Conservation (phyloP, 1,140 invertebrate genomes). For the Linepithema humile region DNA sequence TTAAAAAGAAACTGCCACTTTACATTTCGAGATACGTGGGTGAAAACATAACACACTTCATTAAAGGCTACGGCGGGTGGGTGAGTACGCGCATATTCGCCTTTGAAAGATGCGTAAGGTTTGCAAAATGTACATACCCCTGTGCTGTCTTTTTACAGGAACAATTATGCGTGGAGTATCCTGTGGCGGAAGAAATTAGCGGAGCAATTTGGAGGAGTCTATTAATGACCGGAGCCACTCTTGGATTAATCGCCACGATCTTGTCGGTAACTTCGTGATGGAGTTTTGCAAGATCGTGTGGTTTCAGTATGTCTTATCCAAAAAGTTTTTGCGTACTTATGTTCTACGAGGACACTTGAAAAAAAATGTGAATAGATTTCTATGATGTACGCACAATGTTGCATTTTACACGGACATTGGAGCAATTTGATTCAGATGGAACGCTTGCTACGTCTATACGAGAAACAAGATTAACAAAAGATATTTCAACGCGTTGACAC, state of each 20-base stretch:
- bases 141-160: constrained; percentile 79
- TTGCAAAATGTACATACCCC: neutral
- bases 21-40: constrained; percentile 82
- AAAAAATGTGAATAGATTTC: constrained; percentile 49
- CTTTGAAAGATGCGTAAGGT: too few species aligned
- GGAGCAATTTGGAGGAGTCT: constrained; percentile 86
- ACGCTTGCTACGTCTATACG: constrained; percentile 27
- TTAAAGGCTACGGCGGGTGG: constrained; percentile 83
- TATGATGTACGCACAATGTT: constrained; percentile 16
- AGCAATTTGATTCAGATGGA: constrained; percentile 22
- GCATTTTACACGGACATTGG: constrained; percentile 44
- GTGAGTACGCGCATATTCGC: constrained; percentile 65
- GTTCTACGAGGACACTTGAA: constrained; percentile 74
- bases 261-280: constrained; percentile 82
- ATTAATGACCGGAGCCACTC: constrained; percentile 85
- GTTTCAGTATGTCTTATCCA: constrained; percentile 36
- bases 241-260: constrained; percentile 85
- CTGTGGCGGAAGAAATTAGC: constrained; percentile 85
- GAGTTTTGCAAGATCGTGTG: constrained; percentile 40
- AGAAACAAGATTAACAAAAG: constrained; percentile 47
- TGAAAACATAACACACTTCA: constrained; percentile 81
- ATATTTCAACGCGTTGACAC: constrained; percentile 23
- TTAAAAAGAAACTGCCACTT: constrained; percentile 81
- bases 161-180: constrained; percentile 86
- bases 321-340: constrained; percentile 78